These are phyloP conservation scores for Synanthedon andrenaeformis DNA, from an alignment of 2,888 invertebrate species.

Conservation along the genomic window DNA sequence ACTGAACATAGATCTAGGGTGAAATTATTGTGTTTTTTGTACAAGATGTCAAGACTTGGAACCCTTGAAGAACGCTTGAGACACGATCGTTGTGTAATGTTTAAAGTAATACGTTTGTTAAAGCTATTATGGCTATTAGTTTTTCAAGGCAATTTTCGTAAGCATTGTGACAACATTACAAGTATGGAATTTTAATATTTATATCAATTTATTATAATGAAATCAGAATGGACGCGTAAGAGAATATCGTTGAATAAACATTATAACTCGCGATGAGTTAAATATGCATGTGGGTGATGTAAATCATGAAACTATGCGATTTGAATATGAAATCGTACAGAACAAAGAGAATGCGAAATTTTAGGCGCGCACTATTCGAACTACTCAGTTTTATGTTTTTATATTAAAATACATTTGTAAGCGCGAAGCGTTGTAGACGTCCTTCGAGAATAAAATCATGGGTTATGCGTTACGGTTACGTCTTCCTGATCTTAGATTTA, in stretches of 20 bases:
- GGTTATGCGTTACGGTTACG: constrained; percentile 29
- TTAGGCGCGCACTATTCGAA: background rate
- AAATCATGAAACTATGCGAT: constrained; percentile 9
- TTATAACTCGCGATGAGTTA: constrained; percentile 1
- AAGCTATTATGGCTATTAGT: constrained; percentile 49
- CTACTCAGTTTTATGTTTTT: background rate
- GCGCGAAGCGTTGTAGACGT: constrained; percentile 42
- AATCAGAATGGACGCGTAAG: constrained; percentile 2
- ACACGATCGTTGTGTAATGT: constrained; percentile 48
- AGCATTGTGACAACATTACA: constrained; percentile 35
- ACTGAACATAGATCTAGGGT: background rate
- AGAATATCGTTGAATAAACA: constrained; percentile 1
- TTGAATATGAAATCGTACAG: constrained; percentile 6
- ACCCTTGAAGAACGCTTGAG: constrained; percentile 23
- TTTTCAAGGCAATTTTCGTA: constrained; percentile 59
- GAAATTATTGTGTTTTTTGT: background rate
- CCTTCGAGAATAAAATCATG: constrained; percentile 45
- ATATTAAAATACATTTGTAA: constrained; percentile 29
- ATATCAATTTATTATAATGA: constrained; percentile 1
- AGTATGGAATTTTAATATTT: constrained; percentile 16
- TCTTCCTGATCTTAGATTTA: constrained; percentile 34
- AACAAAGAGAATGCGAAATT: constrained; percentile 11
- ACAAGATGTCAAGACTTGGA: background rate
- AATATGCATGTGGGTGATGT: constrained; percentile 3
- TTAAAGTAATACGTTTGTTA: constrained; percentile 55